Conservation (phyloP, 2,797 vertebrate species). For the Periparus ater region DNA sequence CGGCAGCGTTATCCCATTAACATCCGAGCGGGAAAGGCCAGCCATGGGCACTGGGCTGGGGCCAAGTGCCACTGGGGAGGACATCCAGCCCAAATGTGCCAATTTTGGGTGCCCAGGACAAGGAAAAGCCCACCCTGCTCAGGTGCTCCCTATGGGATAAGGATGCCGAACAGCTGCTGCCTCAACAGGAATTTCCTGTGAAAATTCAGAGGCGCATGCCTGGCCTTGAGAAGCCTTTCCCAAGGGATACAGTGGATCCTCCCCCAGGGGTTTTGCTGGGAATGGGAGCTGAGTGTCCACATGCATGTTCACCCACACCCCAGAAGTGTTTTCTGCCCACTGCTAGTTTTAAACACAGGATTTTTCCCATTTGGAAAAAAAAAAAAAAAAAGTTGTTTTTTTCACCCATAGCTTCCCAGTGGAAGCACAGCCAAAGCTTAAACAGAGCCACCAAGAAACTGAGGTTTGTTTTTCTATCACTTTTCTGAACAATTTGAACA, state of each 20-base stretch:
- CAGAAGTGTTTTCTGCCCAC: background rate
- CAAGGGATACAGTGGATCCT: background rate
- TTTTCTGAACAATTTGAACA: background rate
- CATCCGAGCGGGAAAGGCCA: background rate
- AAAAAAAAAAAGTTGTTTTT: background rate
- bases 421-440: background rate
- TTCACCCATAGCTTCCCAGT: background rate
- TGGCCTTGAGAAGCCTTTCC: background rate
- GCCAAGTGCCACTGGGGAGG: accelerated
- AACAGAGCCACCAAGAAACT: background rate
- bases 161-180: background rate
- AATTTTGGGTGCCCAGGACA: background rate
- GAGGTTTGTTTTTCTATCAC: conserved; percentile 31
- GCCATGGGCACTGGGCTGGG: accelerated
- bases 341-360: background rate
- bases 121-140: background rate
- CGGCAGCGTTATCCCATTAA: background rate
- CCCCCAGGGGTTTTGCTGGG: accelerated
- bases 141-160: background rate
- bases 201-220: too few species aligned
- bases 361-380: background rate
- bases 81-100: background rate
- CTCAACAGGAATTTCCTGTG: accelerated
- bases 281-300: background rate
- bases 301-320: accelerated